phyloP scores from a whole-genome alignment of 2,888 invertebrate species.

The Leucania comma region DNA sequence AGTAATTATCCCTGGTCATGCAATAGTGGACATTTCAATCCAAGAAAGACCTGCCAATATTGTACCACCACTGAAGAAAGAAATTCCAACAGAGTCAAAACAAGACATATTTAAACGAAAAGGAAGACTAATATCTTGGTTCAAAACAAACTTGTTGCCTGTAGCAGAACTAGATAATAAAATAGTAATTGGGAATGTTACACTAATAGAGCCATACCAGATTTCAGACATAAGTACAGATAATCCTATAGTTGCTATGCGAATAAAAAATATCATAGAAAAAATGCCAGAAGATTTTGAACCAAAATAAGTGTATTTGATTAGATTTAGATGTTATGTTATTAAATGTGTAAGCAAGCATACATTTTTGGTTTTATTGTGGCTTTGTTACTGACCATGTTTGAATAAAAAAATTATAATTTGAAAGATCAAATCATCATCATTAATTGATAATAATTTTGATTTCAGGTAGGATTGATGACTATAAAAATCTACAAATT shows the following conservation, averaged over 20 bases:
- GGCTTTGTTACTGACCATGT: too few relatives aligned
- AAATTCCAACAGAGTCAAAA: constrained; percentile 33
- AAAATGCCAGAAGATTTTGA: constrained; percentile 79
- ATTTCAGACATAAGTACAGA: constrained; percentile 80
- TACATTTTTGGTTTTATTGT: constrained; percentile 30
- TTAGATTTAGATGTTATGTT: background rate
- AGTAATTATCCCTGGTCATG: constrained; percentile 81
- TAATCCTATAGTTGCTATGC: constrained; percentile 80
- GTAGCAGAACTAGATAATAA: constrained; percentile 77
- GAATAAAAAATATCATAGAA: constrained; percentile 79
- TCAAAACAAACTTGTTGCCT: constrained; percentile 79
- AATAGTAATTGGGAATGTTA: constrained; percentile 79
- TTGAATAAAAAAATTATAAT: background rate
- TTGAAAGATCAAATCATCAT: too few relatives aligned
- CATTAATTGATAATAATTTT: too few relatives aligned
- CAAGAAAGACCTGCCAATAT: constrained; percentile 54
- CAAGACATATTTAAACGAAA: constrained; percentile 71
- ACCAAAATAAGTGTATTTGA: constrained; percentile 33
- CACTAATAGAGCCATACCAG: constrained; percentile 80
- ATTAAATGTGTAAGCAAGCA: constrained; percentile 22
- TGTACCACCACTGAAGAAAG: constrained; percentile 67
- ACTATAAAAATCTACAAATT: too few relatives aligned
- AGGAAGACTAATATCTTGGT: constrained; percentile 78
- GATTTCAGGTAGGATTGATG: too few relatives aligned
- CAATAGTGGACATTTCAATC: constrained; percentile 74